phyloP scores from a whole-genome alignment of 2,888 invertebrate genomes.

The Eupithecia pulchellata region DNA sequence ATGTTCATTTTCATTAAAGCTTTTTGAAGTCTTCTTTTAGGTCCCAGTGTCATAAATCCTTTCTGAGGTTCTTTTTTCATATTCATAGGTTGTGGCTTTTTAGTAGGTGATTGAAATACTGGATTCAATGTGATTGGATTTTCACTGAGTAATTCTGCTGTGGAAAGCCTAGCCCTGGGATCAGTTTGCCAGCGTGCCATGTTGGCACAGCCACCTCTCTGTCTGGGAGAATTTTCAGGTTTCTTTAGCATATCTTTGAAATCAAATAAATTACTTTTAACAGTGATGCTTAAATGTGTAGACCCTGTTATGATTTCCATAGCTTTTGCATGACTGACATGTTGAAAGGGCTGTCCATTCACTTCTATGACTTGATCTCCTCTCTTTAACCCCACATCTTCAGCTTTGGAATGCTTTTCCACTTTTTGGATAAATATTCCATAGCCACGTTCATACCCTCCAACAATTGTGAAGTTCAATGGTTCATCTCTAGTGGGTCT shows the following conservation, averaged over 20 bases:
- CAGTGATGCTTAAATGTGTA: conserved; percentile 97
- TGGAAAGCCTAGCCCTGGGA: conserved; percentile 91
- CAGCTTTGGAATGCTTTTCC: conserved; percentile 96
- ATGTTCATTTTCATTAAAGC: conserved; percentile 96
- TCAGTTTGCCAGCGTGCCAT: conserved; percentile 88
- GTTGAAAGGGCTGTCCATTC: conserved; percentile 98
- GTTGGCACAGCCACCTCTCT: conserved; percentile 87
- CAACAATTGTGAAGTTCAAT: conserved; percentile 96
- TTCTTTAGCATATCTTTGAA: conserved; percentile 89
- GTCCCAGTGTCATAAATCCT: conserved; percentile 95
- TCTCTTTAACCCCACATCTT: conserved; percentile 97
- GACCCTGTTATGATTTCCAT: conserved; percentile 96
- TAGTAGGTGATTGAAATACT: conserved; percentile 84
- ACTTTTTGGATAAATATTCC: conserved; percentile 98
- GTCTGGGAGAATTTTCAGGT: conserved; percentile 93
- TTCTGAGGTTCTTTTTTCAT: conserved; percentile 88
- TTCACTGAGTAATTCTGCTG: conserved; percentile 88
- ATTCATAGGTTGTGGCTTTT: conserved; percentile 83
- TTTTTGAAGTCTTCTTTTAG: conserved; percentile 93
- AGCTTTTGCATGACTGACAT: conserved; percentile 95
- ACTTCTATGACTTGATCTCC: conserved; percentile 99
- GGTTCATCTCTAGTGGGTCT: conserved; percentile 96
- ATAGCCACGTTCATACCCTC: conserved; percentile 96
- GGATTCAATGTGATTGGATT: conserved; percentile 77
- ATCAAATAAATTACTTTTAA: conserved; percentile 97